Conservation (phyloP, 2,113 vertebrate genomes). For the Todiramphus chloris region DNA sequence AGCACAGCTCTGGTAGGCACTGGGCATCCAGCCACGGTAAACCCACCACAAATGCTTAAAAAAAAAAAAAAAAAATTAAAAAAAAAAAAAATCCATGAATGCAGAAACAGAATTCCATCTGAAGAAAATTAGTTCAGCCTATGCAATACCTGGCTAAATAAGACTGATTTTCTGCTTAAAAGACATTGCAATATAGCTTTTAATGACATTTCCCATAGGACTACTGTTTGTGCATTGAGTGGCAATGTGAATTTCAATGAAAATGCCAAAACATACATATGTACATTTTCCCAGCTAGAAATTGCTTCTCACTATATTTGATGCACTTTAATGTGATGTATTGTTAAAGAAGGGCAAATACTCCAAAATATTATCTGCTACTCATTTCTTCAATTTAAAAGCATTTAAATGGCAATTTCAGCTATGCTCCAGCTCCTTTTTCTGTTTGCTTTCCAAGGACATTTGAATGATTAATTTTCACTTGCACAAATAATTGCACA, state of each 20-base stretch:
- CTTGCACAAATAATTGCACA: slow-evolving; percentile 15
- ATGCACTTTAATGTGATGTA: neutral
- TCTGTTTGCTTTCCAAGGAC: neutral
- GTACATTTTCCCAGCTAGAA: neutral
- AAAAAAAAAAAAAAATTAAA: neutral
- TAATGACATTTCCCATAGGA: neutral
- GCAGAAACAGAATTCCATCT: neutral
- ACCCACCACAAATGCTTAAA: neutral
- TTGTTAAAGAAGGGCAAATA: neutral
- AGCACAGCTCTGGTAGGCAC: neutral
- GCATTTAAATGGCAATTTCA: slow-evolving; percentile 4
- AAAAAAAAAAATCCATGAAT: neutral
- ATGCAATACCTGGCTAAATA: neutral
- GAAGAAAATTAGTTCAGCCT: neutral
- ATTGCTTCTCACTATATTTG: neutral
- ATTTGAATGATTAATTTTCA: neutral
- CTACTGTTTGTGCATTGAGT: neutral
- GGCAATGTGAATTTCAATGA: neutral
- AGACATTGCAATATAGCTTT: neutral
- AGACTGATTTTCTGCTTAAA: neutral
- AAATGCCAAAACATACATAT: neutral
- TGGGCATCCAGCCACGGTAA: neutral
- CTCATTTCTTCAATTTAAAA: neutral
- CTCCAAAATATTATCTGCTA: neutral
- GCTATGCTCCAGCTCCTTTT: neutral